These are phyloP conservation scores for Megalops atlanticus DNA, from an alignment of 2,113 vertebrate genomes.

Conservation along the genomic window DNA sequence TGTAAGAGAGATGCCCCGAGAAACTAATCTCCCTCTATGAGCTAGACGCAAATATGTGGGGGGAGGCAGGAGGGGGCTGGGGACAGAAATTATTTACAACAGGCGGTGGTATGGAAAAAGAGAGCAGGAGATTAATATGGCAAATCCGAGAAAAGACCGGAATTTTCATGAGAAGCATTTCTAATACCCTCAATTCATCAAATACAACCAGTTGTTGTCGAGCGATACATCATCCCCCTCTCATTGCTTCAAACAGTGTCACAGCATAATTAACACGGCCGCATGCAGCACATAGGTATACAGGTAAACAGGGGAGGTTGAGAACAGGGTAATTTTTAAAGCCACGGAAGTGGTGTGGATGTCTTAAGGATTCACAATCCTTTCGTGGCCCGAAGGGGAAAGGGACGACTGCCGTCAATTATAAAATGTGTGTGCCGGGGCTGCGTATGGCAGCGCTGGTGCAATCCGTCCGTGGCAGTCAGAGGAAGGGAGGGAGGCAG, in stretches of 20 bases:
- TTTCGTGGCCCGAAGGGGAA: not conserved
- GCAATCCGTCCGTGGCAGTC: not conserved
- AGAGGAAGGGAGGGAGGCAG: not conserved
- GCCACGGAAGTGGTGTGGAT: not conserved
- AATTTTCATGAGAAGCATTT: not conserved
- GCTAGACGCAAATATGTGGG: conserved; percentile 19
- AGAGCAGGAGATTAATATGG: not conserved
- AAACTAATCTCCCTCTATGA: conserved; percentile 25
- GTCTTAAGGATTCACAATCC: not conserved
- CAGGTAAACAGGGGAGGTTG: not conserved
- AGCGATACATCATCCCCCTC: conserved; percentile 11
- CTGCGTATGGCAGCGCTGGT: not conserved
- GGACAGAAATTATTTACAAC: conserved; percentile 29
- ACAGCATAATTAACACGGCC: not conserved
- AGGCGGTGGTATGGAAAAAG: not conserved
- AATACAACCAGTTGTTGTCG: not conserved
- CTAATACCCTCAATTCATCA: not conserved
- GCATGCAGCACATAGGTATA: not conserved
- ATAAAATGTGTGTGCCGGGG: not conserved
- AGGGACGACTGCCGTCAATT: not conserved
- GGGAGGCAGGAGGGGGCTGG: not conserved
- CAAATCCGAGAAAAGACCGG: not conserved
- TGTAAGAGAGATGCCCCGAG: conserved; percentile 26
- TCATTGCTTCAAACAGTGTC: not conserved
- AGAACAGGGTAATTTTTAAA: not conserved